Evolutionary conservation across 1,140 invertebrate species (phyloP).

Genomic region (Penaeus indicus): DNA sequence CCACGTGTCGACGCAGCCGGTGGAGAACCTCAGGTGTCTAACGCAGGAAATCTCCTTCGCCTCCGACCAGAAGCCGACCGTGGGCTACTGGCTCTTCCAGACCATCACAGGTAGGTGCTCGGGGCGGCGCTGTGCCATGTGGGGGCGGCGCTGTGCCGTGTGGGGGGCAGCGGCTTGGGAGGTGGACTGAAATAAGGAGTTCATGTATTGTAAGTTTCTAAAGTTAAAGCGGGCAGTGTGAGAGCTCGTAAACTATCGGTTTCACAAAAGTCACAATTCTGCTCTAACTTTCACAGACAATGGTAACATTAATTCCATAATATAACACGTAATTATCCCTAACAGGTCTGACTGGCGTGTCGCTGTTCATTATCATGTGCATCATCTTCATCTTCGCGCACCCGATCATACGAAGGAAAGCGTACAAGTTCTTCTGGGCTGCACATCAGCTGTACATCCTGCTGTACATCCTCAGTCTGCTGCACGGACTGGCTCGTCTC

Average conservation of each 20-base stretch:
- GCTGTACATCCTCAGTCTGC: conserved; percentile 89
- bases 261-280: no score
- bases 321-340: background rate
- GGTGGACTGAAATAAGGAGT: no score
- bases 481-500: conserved; percentile 94
- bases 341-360: conserved; percentile 92
- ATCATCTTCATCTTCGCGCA: conserved; percentile 98
- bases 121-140: background rate
- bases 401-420: conserved; percentile 91
- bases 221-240: background rate
- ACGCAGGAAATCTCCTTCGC: conserved; percentile 95
- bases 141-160: background rate
- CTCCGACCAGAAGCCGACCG: conserved; percentile 90
- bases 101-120: conserved; percentile 85
- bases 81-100: conserved; percentile 94
- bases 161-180: background rate
- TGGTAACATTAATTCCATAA: no score
- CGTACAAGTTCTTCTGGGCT: conserved; percentile 97
- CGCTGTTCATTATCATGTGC: conserved; percentile 92
- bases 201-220: no score
- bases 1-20: conserved; percentile 96
- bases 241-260: no score
- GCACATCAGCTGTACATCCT: conserved; percentile 95
- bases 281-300: no score
- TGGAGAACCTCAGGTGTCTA: conserved; percentile 93